Percentiles rank a stretch among this genome's conserved stretches.
These are phyloP conservation scores for Bellardia bayeri DNA, from an alignment of 2,888 invertebrate genomes.

Conservation along the genomic window DNA sequence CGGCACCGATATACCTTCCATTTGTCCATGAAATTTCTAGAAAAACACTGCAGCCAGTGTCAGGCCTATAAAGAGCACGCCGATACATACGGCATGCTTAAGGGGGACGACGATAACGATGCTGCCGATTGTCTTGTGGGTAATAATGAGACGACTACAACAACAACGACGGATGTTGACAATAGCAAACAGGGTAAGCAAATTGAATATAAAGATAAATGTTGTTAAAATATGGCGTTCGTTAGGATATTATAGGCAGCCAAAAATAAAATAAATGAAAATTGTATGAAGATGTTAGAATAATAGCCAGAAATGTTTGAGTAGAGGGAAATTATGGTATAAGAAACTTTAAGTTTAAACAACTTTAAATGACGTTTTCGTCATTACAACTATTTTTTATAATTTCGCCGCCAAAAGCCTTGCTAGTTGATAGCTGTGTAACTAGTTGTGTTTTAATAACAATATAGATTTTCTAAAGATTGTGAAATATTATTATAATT, in stretches of 20 bases:
- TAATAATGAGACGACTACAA: constrained; percentile 52
- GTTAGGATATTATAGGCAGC: too few relatives aligned
- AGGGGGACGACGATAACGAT: constrained; percentile 47
- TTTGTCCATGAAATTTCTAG: constrained; percentile 83
- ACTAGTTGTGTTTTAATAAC: too few relatives aligned
- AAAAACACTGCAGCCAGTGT: constrained; percentile 81
- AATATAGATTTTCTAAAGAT: too few relatives aligned
- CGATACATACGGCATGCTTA: constrained; percentile 63
- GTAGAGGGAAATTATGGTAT: too few relatives aligned
- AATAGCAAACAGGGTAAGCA: constrained; percentile 49
- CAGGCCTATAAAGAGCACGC: constrained; percentile 77
- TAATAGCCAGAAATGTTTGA: neutral
- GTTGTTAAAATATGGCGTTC: constrained; percentile 4
- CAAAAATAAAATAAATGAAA: neutral
- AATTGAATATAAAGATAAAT: constrained; percentile 54
- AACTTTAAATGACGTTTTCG: too few relatives aligned
- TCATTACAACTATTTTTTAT: too few relatives aligned
- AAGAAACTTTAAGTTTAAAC: too few relatives aligned
- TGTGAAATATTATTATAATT: too few relatives aligned
- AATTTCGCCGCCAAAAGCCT: too few relatives aligned
- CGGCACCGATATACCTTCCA: constrained; percentile 83
- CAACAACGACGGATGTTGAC: constrained; percentile 50
- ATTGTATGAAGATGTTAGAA: neutral
- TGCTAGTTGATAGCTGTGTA: too few relatives aligned
- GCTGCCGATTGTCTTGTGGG: constrained; percentile 70